Percentiles rank a stretch among this genome's conserved stretches.
Conservation (phyloP, 2,797 vertebrate genomes). For the Cirrhinus mrigala region DNA sequence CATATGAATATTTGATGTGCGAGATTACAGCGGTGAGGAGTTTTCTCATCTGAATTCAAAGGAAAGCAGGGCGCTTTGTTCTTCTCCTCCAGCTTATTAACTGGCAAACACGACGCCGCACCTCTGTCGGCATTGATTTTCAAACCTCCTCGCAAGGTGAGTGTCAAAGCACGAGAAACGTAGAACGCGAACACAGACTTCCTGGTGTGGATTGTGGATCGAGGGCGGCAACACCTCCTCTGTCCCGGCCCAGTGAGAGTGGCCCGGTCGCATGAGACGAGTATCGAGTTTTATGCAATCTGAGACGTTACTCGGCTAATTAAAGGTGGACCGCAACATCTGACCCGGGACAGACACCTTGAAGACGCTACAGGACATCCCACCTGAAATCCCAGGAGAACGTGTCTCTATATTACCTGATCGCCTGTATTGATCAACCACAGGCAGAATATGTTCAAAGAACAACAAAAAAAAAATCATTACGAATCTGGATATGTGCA, state of each 20-base stretch:
- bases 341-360: slow-evolving; percentile 36
- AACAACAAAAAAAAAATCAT: slow-evolving; percentile 23
- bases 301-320: slow-evolving; percentile 46
- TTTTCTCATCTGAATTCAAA: slow-evolving; percentile 62
- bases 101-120: slow-evolving; percentile 56
- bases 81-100: slow-evolving; percentile 56
- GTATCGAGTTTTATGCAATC: slow-evolving; percentile 50
- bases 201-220: slow-evolving; percentile 1
- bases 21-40: slow-evolving; percentile 57
- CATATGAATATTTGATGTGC: slow-evolving; percentile 66
- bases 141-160: slow-evolving; percentile 49
- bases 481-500: background rate
- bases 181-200: slow-evolving; percentile 8
- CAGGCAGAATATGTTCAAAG: slow-evolving; percentile 36
- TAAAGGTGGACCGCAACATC: slow-evolving; percentile 48
- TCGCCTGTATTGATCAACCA: slow-evolving; percentile 38
- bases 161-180: slow-evolving; percentile 30
- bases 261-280: slow-evolving; percentile 19
- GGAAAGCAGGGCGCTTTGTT: slow-evolving; percentile 42
- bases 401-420: slow-evolving; percentile 17
- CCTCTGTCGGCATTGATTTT: slow-evolving; percentile 56
- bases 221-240: background rate
- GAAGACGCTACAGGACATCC: slow-evolving; percentile 12
- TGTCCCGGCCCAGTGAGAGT: slow-evolving; percentile 8
- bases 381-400: slow-evolving; percentile 27